Base-by-base conservation (phyloP, 2,797 vertebrate genomes). In the Poecilia velifera region DNA sequence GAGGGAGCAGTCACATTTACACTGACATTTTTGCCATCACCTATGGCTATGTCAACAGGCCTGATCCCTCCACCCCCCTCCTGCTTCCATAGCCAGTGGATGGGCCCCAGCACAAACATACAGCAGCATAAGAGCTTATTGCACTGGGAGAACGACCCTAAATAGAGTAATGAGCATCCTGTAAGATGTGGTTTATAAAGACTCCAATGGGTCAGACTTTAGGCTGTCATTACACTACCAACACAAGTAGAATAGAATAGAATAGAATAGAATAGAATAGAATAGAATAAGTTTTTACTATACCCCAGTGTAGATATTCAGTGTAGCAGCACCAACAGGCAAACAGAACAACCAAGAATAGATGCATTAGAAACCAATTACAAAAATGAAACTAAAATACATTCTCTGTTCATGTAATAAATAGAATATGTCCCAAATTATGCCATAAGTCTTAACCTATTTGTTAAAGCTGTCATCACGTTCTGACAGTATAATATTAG, bases 21-120 rank as follows among this genome's bases (percentile, higher is more conserved):
- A 94, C 88, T 96, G 94, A 96, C 95, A 96, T 96, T 96, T 96
- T 96, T 95, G 91, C 94, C 92, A 93, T 95, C 94, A 95, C 95
- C 95, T 96, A 93, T 95, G 94, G 95, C 94, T 94, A 95, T 95
- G 94, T 96, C 93, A 95, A 93, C 89, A 89, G 92, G 89, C 90
- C 92, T 86, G 90, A 90, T 73, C 89, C 89, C 76, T 74, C 79
- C 43, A 12, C 36, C 41, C 18, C 12, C 51, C 22, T 53, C 51
- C 8, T 73, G 39, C 82, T 53, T 74, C 12, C 81, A 76, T 53
- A 87, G 74, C 66, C 76, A 76, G 82, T 66, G 81, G 78, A 82
- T 62, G 76, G 76, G 73, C 79, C 81, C 80, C 82, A 77, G 59
- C 84, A 39, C 14, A 64, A 82, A 81, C 89, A 86, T 86, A 82